These are phyloP conservation scores for Drepanosiphum platanoidis DNA, from an alignment of 2,888 invertebrate species.

Conservation along the genomic window DNA sequence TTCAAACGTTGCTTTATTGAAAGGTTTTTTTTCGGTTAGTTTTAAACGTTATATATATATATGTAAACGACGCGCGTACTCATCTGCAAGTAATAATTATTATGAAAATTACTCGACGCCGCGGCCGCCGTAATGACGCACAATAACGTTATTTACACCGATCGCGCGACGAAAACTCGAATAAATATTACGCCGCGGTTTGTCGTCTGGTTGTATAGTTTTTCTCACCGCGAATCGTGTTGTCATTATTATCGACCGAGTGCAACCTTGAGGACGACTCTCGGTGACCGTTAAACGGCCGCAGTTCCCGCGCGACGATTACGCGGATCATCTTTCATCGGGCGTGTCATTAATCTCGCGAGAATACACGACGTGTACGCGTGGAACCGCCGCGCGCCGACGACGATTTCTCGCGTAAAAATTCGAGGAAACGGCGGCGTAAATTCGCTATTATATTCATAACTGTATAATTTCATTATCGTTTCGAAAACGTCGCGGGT, in stretches of 20 bases:
- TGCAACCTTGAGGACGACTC: not conserved
- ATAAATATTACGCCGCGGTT: too few species aligned
- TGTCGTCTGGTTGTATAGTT: too few species aligned
- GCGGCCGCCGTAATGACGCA: too few species aligned
- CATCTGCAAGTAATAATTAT: too few species aligned
- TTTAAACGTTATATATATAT: too few species aligned
- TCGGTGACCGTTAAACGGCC: not conserved
- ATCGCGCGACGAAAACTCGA: not conserved
- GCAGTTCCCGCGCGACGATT: slow-evolving; percentile 10
- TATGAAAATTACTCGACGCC: too few species aligned
- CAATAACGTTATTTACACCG: not conserved
- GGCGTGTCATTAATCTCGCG: not conserved
- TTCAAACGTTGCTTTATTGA: too few species aligned
- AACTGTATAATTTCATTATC: not conserved
- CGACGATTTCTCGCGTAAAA: not conserved
- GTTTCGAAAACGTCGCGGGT: not conserved
- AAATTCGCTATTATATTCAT: slow-evolving; percentile 1
- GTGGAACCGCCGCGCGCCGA: not conserved
- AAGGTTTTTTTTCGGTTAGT: too few species aligned
- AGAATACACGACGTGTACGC: too few species aligned
- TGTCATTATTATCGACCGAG: too few species aligned
- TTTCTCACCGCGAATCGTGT: too few species aligned
- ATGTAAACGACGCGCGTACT: too few species aligned
- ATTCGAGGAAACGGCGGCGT: not conserved
- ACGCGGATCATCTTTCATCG: not conserved